Evolutionary conservation across 2,888 invertebrate genomes (phyloP).

Genomic region (Synergus itoensis): DNA sequence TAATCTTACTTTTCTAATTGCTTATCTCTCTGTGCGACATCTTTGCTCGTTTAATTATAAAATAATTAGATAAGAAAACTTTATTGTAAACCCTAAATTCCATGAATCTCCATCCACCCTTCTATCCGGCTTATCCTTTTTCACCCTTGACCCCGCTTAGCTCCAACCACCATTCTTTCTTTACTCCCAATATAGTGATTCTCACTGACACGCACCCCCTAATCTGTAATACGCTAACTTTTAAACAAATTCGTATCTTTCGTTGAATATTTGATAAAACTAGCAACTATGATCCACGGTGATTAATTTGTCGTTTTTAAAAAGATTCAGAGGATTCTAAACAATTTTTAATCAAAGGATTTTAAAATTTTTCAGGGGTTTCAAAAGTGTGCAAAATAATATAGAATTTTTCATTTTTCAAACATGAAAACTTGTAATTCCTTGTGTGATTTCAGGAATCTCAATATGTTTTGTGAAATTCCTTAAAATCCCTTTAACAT

Average conservation of each 20-base stretch:
- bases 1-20: too few species aligned
- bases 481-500: too few species aligned
- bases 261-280: background rate
- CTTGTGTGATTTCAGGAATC: too few species aligned
- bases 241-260: background rate
- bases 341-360: too few species aligned
- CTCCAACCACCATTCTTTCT: background rate
- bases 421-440: too few species aligned
- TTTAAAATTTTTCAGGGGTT: too few species aligned
- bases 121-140: constrained; percentile 10
- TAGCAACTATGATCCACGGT: too few species aligned
- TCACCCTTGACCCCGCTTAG: constrained; percentile 1
- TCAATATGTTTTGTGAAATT: too few species aligned
- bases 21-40: background rate
- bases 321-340: too few species aligned
- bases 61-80: background rate
- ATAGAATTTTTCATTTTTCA: too few species aligned
- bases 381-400: too few species aligned
- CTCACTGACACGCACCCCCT: background rate
- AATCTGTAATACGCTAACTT: constrained; percentile 10
- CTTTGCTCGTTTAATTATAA: background rate
- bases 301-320: too few species aligned
- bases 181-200: constrained; percentile 7
- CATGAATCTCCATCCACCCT: background rate
- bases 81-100: background rate